A percentile compares a stretch with the other conserved stretches of the same genome.
These are phyloP conservation scores for Pseudopodoces humilis DNA, from an alignment of 2,113 vertebrate species.

Conservation along the genomic window DNA sequence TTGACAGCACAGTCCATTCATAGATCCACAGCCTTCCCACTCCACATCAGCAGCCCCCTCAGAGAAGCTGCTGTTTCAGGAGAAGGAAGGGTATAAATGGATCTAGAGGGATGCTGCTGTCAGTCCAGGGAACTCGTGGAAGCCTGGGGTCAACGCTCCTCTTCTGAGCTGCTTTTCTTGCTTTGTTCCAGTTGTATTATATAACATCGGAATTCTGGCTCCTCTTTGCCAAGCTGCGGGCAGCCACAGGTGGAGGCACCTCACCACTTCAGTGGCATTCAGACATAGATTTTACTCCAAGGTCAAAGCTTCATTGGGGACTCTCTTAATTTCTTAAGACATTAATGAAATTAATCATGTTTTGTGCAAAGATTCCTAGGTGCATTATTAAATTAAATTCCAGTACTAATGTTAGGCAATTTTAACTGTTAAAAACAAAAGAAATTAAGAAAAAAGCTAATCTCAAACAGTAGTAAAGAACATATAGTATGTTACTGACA, in stretches of 20 bases:
- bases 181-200: neutral
- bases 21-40: neutral
- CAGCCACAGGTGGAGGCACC: neutral
- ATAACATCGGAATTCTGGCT: accelerated
- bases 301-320: neutral
- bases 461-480: neutral
- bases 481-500: neutral
- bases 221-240: neutral
- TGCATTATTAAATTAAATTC: neutral
- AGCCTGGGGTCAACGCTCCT: neutral
- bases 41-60: neutral
- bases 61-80: neutral
- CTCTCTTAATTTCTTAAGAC: neutral
- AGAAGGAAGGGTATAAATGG: neutral
- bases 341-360: neutral
- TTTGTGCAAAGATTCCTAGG: neutral
- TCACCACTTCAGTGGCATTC: neutral
- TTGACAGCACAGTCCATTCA: neutral
- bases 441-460: accelerated
- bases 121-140: accelerated
- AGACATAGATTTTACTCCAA: neutral
- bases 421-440: neutral
- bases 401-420: neutral
- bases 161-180: neutral
- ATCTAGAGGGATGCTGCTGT: neutral